phyloP scores from a whole-genome alignment of 2,888 invertebrate genomes.

The Cremastinae sp. region DNA sequence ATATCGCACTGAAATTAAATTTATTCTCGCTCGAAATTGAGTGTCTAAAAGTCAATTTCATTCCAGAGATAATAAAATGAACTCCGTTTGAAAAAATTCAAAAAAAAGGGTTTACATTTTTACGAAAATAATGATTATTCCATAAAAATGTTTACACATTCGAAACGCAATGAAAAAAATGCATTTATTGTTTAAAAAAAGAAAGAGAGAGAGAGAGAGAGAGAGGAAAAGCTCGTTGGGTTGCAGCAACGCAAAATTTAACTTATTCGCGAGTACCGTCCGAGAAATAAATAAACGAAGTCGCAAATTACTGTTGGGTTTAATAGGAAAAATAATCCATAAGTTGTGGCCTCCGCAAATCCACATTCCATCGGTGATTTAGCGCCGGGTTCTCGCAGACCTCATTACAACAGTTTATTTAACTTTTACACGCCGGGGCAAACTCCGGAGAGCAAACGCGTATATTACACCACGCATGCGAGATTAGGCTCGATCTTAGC shows the following conservation, averaged over 20 bases:
- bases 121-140: too few species aligned
- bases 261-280: not conserved
- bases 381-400: slow-evolving; percentile 37
- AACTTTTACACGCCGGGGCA: slow-evolving; percentile 23
- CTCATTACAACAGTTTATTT: slow-evolving; percentile 46
- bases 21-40: slow-evolving; percentile 7
- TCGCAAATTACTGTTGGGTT: slow-evolving; percentile 2
- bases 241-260: too few species aligned
- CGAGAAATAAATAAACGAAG: slow-evolving; percentile 14
- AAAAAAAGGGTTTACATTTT: slow-evolving; percentile 10
- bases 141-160: too few species aligned
- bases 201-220: too few species aligned
- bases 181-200: too few species aligned
- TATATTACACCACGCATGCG: slow-evolving; percentile 37
- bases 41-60: slow-evolving; percentile 9
- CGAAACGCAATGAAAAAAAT: too few species aligned
- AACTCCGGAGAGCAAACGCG: slow-evolving; percentile 31
- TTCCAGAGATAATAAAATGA: not conserved
- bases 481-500: slow-evolving; percentile 31
- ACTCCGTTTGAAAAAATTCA: not conserved
- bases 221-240: too few species aligned
- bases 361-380: slow-evolving; percentile 56
- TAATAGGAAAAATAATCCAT: slow-evolving; percentile 5
- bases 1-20: slow-evolving; percentile 7
- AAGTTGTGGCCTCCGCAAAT: slow-evolving; percentile 48